A percentile compares a stretch with the other conserved stretches of the same genome.
phyloP scores from a whole-genome alignment of 1,140 invertebrate genomes.

The Drosophila mayri region DNA sequence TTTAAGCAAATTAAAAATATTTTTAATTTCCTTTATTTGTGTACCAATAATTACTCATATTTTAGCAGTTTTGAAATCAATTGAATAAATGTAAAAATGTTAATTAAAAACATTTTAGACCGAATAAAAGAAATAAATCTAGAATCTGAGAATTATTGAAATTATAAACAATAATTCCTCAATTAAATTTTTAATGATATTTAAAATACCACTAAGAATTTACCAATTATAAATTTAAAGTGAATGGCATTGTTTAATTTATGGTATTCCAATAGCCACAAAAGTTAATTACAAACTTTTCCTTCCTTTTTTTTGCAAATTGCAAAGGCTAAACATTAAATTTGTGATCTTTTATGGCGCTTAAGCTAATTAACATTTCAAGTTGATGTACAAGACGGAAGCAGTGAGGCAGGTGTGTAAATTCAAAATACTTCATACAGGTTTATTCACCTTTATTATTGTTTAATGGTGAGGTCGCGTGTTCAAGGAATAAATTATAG shows the following conservation, averaged over 20 bases:
- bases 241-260: constrained; percentile 5
- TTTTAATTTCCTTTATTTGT: too few relatives aligned
- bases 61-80: too few relatives aligned
- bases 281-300: constrained; percentile 20
- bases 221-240: background rate
- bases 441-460: constrained; percentile 19
- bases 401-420: constrained; percentile 14
- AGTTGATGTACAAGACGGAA: constrained; percentile 14
- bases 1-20: background rate
- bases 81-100: too few relatives aligned
- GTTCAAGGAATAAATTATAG: constrained; percentile 6
- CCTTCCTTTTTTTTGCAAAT: constrained; percentile 31
- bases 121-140: background rate
- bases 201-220: background rate
- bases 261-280: constrained; percentile 7
- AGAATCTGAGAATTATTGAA: background rate
- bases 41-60: too few relatives aligned
- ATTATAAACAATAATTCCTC: background rate
- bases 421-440: constrained; percentile 1
- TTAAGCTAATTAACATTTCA: constrained; percentile 41
- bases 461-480: constrained; percentile 5
- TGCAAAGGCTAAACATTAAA: constrained; percentile 29
- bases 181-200: too few relatives aligned
- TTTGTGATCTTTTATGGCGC: constrained; percentile 19
- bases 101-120: too few relatives aligned